phyloP scores from a whole-genome alignment of 2,113 vertebrate genomes.

The Picathartes gymnocephalus region DNA sequence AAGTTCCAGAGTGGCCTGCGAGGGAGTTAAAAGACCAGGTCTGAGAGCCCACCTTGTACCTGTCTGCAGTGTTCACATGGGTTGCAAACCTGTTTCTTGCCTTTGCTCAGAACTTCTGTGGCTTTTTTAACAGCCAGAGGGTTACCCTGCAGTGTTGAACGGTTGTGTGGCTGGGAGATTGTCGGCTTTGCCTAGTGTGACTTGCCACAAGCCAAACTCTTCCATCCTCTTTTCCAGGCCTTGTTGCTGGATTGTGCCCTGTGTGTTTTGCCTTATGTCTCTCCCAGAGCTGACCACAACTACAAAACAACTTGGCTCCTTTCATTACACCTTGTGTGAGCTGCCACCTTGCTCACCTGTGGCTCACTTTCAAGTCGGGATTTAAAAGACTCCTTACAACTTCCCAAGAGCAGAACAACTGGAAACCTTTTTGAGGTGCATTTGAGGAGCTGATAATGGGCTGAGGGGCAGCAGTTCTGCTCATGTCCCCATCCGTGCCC shows the following conservation, averaged over 20 bases:
- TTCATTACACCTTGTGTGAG: fast-evolving
- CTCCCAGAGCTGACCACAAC: neutral
- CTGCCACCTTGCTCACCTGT: fast-evolving
- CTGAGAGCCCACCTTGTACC: neutral
- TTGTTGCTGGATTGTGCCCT: fast-evolving
- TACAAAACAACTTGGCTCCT: neutral
- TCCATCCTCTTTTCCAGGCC: fast-evolving
- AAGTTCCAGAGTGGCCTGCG: neutral
- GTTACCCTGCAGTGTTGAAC: neutral
- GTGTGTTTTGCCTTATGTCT: fast-evolving
- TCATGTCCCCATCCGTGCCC: fast-evolving
- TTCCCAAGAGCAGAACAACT: neutral
- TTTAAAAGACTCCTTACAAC: neutral
- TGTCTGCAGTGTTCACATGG: neutral
- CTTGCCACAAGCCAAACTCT: neutral
- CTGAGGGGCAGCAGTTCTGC: neutral
- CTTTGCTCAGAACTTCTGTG: neutral
- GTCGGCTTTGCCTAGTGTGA: neutral
- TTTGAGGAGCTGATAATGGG: fast-evolving
- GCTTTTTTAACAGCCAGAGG: neutral
- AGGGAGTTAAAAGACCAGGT: neutral
- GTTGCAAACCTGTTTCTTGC: neutral
- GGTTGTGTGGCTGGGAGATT: neutral
- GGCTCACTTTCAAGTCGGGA: fast-evolving
- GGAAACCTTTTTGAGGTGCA: fast-evolving